phyloP scores from a whole-genome alignment of 2,797 vertebrate species.

The Microctenopoma lineatum region DNA sequence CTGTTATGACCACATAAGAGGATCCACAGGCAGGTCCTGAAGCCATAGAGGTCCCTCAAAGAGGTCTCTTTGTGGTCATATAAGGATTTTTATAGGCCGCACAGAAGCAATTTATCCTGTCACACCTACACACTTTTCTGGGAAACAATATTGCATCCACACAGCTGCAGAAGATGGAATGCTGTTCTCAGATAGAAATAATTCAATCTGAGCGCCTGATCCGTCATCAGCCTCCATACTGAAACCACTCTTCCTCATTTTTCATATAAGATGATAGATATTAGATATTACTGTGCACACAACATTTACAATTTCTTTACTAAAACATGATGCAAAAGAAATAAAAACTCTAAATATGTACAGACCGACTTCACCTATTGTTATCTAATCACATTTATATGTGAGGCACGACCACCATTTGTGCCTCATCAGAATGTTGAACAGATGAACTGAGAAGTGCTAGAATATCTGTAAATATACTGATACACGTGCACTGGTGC shows the following conservation, averaged over 20 bases:
- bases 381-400: slow-evolving; percentile 56
- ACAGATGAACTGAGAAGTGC: slow-evolving; percentile 31
- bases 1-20: background rate
- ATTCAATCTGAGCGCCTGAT: slow-evolving; percentile 15
- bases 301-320: background rate
- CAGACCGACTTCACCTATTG: background rate
- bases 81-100: slow-evolving; percentile 37
- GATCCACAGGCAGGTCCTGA: slow-evolving; percentile 3
- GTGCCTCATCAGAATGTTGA: slow-evolving; percentile 46
- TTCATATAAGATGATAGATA: background rate
- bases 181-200: slow-evolving; percentile 33
- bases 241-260: slow-evolving; percentile 1
- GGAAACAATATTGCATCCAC: slow-evolving; percentile 39
- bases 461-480: slow-evolving; percentile 14
- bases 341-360: background rate
- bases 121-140: slow-evolving; percentile 44
- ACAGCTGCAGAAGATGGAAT: slow-evolving; percentile 13
- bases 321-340: background rate
- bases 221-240: background rate
- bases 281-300: background rate
- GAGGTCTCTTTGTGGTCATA: slow-evolving; percentile 11
- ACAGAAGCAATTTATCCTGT: slow-evolving; percentile 38
- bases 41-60: background rate
- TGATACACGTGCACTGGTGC: background rate
- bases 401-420: slow-evolving; percentile 45